Evolutionary conservation across 1,140 invertebrate species (phyloP), one percentile per base, ranked within the genome.

Genomic region (Dendrolimus punctatus): DNA sequence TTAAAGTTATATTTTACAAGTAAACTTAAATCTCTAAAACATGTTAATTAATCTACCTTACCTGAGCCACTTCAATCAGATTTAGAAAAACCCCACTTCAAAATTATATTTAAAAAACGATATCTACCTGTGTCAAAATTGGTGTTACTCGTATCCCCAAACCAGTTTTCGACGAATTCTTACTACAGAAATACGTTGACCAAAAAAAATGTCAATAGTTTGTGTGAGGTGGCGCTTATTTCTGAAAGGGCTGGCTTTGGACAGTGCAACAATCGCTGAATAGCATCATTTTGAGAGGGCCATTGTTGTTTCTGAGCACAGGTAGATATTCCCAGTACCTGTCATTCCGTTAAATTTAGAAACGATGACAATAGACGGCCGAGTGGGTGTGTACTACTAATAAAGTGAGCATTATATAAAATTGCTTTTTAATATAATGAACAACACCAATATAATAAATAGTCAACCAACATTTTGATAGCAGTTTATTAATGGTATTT

Each of bases 181-280:
- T 80, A 80, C 79, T 82, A 82, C 71, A 64, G 66, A 71, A 62
- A 69, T 80, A 79, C 67, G 76, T 70, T 73, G 48, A 40, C 8
- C 8, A 10, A 66, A 75, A 77, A 80, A 80, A 73, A 71, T 53
- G 46, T 63, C 63, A 71, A 77, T 69, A 66, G 62, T 49, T 53
- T 47, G 8, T 36, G 36, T 37, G 52, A 63, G 70, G 75, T 80
- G 80, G 80, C 80, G 80, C 80, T 80, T 72, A 78, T 51, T 48
- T 60, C 56, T 72, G 58, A 61, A 76, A 68, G 54, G 51, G 55
- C 52, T 44, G 44, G 52, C 53, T 58, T 65, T 64, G 54, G 65
- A 57, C 53, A 54, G 56, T 55, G 67, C 50, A 70, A 69, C 65
- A 74, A 66, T 69, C 42, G 40, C 49, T 67, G 65, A 68, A 68